Evolutionary conservation across 2,888 invertebrate genomes (phyloP).

Genomic region (Rhamphomyia laevipes): DNA sequence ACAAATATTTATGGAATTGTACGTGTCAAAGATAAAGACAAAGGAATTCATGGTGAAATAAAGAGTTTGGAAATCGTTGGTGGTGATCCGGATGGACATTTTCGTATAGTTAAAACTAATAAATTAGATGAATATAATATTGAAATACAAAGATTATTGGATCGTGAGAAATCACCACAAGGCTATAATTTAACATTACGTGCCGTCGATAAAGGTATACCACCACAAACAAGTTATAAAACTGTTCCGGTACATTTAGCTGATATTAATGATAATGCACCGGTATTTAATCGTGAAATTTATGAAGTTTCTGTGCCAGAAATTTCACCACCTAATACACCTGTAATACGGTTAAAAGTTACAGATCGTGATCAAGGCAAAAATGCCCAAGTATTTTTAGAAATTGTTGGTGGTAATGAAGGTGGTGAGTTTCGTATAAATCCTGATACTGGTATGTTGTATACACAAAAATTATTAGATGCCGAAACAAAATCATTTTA

Average conservation of each 20-base stretch:
- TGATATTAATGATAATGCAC: conserved; percentile 75
- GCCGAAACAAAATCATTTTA: conserved; percentile 76
- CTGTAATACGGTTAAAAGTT: conserved; percentile 76
- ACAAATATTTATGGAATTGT: conserved; percentile 84
- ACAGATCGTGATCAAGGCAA: conserved; percentile 72
- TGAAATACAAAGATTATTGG: conserved; percentile 61
- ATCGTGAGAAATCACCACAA: conserved; percentile 63
- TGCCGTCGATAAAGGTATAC: conserved; percentile 73
- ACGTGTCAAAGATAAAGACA: conserved; percentile 69
- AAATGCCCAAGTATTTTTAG: conserved; percentile 73
- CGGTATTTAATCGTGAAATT: conserved; percentile 73
- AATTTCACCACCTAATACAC: conserved; percentile 78
- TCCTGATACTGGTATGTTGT: conserved; percentile 78
- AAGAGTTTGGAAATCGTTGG: conserved; percentile 71
- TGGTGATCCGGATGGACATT: conserved; percentile 83
- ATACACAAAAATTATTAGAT: conserved; percentile 70
- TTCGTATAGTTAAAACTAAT: conserved; percentile 56
- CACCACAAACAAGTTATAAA: conserved; percentile 65
- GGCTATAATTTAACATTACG: conserved; percentile 81
- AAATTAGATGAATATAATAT: conserved; percentile 65
- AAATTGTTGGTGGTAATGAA: conserved; percentile 86
- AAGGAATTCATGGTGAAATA: conserved; percentile 74
- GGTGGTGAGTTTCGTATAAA: conserved; percentile 80
- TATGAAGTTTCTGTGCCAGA: conserved; percentile 83
- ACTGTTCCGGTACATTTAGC: conserved; percentile 68